Base-by-base conservation (phyloP, 2,888 invertebrate genomes). In the Caenorhabditis wallacei region DNA sequence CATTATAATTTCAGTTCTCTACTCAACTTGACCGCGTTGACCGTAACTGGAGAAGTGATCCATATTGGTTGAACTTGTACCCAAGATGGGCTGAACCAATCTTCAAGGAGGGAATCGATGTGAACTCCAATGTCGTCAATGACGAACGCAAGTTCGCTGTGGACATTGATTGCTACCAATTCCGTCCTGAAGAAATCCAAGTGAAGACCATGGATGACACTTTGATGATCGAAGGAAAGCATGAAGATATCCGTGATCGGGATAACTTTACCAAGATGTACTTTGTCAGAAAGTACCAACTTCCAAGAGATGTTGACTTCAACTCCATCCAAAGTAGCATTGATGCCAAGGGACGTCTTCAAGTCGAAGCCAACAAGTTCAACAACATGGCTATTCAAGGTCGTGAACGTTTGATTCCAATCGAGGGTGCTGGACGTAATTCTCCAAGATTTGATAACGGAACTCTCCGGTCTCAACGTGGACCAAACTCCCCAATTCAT, bases 131-230 rank as follows among this genome's bases (percentile, higher is more conserved):
- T 26, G 89, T 91, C 43, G 81, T 83, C 43, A 91, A 91, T 54
- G 91, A 91, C 63, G 87, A 87, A 40, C 75, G 80, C 35, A 86
- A 86, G 24, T 91, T 91, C 79, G 88, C 89, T 13, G 91, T 91
- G 24, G 91, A 90, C 51, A 88, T 91, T 61, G 91, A 91, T 68
- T 87, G 89, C 18, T 91, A 91, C 51, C 91, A 91, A 63, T 91
- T 91, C 87, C 87, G 87, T 63, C 91, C 91, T n/a, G 91, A 91
- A 66, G 91, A 91, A 68, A 86, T 91, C 20, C 90, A 91, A 84
- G 90, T 90, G 74, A 91, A 91, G 63, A 91, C 91, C 11, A 74
- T 91, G 57, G 91, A 91, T 72, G 91, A 91, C 78, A 91, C 91
- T 18, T 79, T 91, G 54, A 80, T 91, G 71, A 90, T 91, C 72